These are phyloP conservation scores for Cloeon dipterum DNA, from an alignment of 2,888 invertebrate genomes.

Conservation along the genomic window DNA sequence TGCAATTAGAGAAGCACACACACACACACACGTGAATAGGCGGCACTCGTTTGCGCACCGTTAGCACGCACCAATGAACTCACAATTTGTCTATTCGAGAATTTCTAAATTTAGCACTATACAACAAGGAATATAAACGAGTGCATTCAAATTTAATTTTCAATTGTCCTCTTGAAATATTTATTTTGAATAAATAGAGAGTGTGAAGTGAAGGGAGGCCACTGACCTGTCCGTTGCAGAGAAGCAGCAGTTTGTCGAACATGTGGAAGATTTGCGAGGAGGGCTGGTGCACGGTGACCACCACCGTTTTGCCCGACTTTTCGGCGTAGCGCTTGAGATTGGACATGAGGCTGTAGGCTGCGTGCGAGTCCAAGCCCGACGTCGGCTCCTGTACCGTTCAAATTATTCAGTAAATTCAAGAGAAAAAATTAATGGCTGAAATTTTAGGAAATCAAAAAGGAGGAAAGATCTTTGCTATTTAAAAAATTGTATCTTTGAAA, in stretches of 20 bases:
- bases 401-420: too few species aligned
- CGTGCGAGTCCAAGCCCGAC: slow-evolving; percentile 58
- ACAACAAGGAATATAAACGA: too few species aligned
- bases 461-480: neutral
- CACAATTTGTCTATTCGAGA: too few species aligned
- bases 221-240: slow-evolving; percentile 37
- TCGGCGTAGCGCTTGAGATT: slow-evolving; percentile 49
- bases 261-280: slow-evolving; percentile 66
- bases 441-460: neutral
- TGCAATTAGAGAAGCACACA: slow-evolving; percentile 9
- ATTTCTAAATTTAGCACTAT: too few species aligned
- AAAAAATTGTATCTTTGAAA: neutral
- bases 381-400: slow-evolving; percentile 43
- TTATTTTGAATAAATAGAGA: too few species aligned
- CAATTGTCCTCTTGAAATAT: too few species aligned
- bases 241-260: slow-evolving; percentile 48
- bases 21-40: too few species aligned
- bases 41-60: too few species aligned
- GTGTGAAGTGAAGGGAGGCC: too few species aligned
- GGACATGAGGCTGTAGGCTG: slow-evolving; percentile 48
- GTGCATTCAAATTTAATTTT: too few species aligned
- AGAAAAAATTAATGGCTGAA: too few species aligned
- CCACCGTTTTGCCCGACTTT: slow-evolving; percentile 52
- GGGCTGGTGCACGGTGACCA: slow-evolving; percentile 61
- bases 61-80: too few species aligned